These are phyloP conservation scores for Kradibia gibbosae DNA, from an alignment of 1,140 invertebrate genomes.

Conservation along the genomic window DNA sequence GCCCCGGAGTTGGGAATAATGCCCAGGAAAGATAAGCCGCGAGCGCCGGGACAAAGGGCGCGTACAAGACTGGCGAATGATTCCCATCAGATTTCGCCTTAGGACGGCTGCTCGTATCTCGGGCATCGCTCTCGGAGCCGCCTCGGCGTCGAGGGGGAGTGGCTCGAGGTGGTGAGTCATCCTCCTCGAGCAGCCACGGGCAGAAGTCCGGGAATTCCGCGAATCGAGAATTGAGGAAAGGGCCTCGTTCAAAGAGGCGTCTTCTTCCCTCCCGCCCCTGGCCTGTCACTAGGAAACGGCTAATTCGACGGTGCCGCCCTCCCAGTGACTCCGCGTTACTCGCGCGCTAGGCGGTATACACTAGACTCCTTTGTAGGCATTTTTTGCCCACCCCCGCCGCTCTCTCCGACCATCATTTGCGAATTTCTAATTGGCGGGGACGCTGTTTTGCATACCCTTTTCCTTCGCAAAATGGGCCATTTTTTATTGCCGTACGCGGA, in stretches of 20 bases:
- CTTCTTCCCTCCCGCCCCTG: too few species aligned
- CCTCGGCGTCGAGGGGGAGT: background rate
- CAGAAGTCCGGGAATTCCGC: constrained; percentile 4
- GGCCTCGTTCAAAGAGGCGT: background rate
- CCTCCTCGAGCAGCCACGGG: background rate
- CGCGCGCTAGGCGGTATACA: background rate
- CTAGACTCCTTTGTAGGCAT: background rate
- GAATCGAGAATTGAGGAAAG: background rate
- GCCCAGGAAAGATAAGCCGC: too few species aligned
- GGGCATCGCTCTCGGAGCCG: background rate
- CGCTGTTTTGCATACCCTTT: background rate
- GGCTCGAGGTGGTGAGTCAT: background rate
- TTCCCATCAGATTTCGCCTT: background rate
- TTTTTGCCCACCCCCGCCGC: background rate
- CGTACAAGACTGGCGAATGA: background rate
- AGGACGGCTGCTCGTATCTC: background rate
- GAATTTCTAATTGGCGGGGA: background rate
- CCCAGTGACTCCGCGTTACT: background rate
- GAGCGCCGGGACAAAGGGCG: too few species aligned
- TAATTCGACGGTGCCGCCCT: background rate
- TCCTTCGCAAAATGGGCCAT: background rate
- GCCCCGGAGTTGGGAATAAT: too few species aligned
- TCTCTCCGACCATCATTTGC: background rate
- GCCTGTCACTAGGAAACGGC: background rate
- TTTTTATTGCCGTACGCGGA: background rate